Evolutionary conservation across 2,113 vertebrate genomes (phyloP).

Genomic region (Eptesicus fuscus): DNA sequence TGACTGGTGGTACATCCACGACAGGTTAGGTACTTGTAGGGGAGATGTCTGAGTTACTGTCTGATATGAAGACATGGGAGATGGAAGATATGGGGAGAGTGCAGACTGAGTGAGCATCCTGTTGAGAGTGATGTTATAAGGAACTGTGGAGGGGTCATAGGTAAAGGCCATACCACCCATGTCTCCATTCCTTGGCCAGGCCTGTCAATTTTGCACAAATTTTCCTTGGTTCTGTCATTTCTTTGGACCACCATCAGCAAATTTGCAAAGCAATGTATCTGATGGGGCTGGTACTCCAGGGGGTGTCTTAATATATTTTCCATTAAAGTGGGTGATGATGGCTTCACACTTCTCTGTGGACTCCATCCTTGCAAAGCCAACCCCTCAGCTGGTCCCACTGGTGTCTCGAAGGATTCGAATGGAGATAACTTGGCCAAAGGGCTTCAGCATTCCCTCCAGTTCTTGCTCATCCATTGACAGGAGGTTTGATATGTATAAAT

Average conservation of each 20-base stretch:
- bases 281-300: constrained; percentile 90
- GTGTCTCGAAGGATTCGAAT: constrained; percentile 92
- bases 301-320: constrained; percentile 93
- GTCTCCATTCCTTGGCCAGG: constrained; percentile 91
- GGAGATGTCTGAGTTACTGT: constrained; percentile 61
- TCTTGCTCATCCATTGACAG: constrained; percentile 95
- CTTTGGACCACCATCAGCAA: constrained; percentile 96
- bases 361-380: constrained; percentile 96
- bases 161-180: constrained; percentile 91
- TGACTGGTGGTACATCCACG: constrained; percentile 93
- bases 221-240: constrained; percentile 94
- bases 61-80: constrained; percentile 92
- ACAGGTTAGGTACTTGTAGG: constrained; percentile 87
- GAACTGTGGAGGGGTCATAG: constrained; percentile 90
- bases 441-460: constrained; percentile 93
- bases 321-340: constrained; percentile 94
- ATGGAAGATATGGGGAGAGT: constrained; percentile 91
- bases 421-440: constrained; percentile 95
- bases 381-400: constrained; percentile 91
- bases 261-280: constrained; percentile 94
- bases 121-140: constrained; percentile 89
- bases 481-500: constrained; percentile 95
- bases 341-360: constrained; percentile 95
- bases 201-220: constrained; percentile 89
- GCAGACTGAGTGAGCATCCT: constrained; percentile 90